Evolutionary conservation across 2,113 vertebrate genomes (phyloP), one percentile per base, ranked within the genome.

Genomic region (Notarius quadriscutis): DNA sequence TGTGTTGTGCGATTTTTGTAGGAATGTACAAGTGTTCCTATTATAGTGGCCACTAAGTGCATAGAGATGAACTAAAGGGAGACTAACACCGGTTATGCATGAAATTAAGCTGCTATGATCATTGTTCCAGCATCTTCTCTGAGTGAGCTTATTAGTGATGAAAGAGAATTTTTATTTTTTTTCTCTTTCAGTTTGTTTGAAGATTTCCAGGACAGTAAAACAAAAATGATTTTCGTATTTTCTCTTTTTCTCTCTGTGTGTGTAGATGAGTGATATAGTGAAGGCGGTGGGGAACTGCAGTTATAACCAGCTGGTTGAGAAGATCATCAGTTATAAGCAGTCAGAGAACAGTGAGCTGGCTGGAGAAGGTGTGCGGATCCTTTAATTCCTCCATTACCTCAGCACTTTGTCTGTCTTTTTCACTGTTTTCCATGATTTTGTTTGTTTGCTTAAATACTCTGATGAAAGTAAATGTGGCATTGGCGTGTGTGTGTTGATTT

Each of bases 251-350:
- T 30, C 30, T 30, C 30, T 30, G 41, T 41, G 41, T 92, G 93
- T 90, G 67, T 94, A 99, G 98, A 97, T 96, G 93, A 95, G 95
- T 65, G 98, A 99, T 93, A 96, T 97, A 91, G 98, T 97, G 89
- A 99, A 97, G 94, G 98, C 98, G 74, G 97, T 99, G 92, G 98
- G 97, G 89, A 98, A 97, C 95, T 99, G 98, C 96, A 99, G 98
- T 94, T 99, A 99, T 92, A 99, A 99, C 95, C 98, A 99, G 92
- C 95, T 99, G 89, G 98, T 99, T 83, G 98, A 99, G 96, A 99
- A 99, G 95, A 99, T 99, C 5, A 99, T 99, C 93, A 97, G 95
- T 87, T 99, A 97, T 94, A 99, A 99, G 91, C 98, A 99, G 93
- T 99, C 98, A 1, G 97, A 98, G 90, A 98, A 94, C 93, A 99